A percentile compares a stretch with the other conserved stretches of the same genome.
phyloP scores from a whole-genome alignment of 2,113 vertebrate species.

The Craseonycteris thonglongyai region DNA sequence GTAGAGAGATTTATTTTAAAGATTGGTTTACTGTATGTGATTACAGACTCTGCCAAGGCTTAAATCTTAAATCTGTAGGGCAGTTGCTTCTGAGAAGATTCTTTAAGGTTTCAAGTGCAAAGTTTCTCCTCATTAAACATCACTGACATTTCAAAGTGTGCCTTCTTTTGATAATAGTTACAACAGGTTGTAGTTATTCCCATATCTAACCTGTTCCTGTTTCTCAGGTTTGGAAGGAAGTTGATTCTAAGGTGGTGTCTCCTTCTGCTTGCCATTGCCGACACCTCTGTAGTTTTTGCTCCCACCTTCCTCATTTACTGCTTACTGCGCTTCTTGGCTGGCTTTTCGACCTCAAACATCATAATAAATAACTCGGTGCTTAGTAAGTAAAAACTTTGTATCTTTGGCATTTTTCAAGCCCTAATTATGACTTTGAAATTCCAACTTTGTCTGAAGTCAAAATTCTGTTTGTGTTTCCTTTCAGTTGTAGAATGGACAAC shows the following conservation, averaged over 20 bases:
- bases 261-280: conserved; percentile 63
- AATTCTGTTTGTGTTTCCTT: not conserved
- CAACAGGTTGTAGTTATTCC: no score
- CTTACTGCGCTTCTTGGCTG: conserved; percentile 71
- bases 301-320: conserved; percentile 73
- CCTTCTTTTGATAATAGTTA: not conserved
- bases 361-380: conserved; percentile 73
- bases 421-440: not conserved
- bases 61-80: no score
- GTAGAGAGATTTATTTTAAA: no score
- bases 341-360: conserved; percentile 61
- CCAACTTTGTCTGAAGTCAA: not conserved
- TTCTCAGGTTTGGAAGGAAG: conserved; percentile 76
- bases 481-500: conserved; percentile 78
- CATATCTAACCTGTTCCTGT: not conserved
- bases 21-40: no score
- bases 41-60: no score
- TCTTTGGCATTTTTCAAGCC: not conserved
- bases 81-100: not conserved
- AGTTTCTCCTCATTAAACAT: not conserved
- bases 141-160: not conserved
- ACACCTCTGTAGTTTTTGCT: conserved; percentile 67
- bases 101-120: not conserved
- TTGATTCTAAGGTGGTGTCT: conserved; percentile 66
- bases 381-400: conserved; percentile 61